Base-by-base conservation (phyloP, 1,140 invertebrate genomes). In the Diuraphis noxia region DNA sequence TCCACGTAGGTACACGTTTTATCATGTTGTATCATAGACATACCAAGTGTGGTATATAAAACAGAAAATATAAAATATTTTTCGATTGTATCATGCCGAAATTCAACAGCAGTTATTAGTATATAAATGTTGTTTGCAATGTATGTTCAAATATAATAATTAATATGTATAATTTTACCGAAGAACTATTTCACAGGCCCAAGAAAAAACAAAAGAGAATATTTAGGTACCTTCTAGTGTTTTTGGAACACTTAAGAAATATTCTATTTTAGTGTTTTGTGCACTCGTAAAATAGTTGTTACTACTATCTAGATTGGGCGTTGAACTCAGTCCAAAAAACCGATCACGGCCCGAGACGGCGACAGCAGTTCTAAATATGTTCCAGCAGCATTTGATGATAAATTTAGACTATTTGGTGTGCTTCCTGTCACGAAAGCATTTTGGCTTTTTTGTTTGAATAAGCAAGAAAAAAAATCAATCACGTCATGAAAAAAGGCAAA, bases 191-290 rank as follows among this genome's bases (percentile, higher is more conserved):
- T 72, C n/a, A 72, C 13, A 13, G 56, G 13, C 4, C 13, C 13
- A 5, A 72, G 4, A n/a, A 72, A 63, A n/a, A 63, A 63, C 56
- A 63, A n/a, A 72, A 72, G 56, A 72, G 9, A n/a, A n/a, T 72
- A 1, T 46, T 21, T 23, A 19, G 30, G 56, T 72, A 49, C 21
- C 4, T 23, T 17, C 30, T 72, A n/a, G 56, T 23, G 41, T 43
- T 9, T 85, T 49, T 49, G 23, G 34, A 38, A 23, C 21, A 86
- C 85, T 36, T 86, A 52, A 86, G 43, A 86, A 86, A 88, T 25
- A 63, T 63, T 88, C 86, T 88, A 88, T 88, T 88, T 88, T 88
- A 38, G 86, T 88, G 36, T 56, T 56, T 88, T 63, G 86, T 88
- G 86, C 86, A 63, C 86, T 88, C 86, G 34, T 25, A 88, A 46